Conservation (phyloP, 2,888 invertebrate species). For the Desoria tigrina region DNA sequence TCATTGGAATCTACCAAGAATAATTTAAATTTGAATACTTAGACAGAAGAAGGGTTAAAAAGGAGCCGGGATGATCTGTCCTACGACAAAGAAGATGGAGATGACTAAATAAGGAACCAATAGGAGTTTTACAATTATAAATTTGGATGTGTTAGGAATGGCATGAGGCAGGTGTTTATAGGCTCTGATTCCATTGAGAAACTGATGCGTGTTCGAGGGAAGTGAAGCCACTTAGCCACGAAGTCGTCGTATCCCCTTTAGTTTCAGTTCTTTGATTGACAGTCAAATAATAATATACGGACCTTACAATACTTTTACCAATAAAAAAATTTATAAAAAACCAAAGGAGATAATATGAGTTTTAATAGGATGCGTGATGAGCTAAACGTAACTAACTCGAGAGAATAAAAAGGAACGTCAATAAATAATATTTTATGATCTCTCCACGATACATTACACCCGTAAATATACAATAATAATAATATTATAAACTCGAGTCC, state of each 20-base stretch:
- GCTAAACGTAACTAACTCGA: constrained; percentile 20
- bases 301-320: not conserved
- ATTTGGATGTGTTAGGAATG: constrained; percentile 13
- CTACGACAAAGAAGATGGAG: constrained; percentile 1
- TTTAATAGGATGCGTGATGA: constrained; percentile 24
- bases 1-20: no score
- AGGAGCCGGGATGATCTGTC: no score
- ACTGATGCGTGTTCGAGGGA: constrained; percentile 14
- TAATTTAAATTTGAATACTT: no score
- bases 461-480: no score
- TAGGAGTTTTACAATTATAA: constrained; percentile 15
- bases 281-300: constrained; percentile 34
- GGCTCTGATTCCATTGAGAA: constrained; percentile 7
- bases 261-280: constrained; percentile 28
- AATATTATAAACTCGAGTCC: constrained; percentile 10
- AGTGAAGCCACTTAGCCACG: constrained; percentile 15
- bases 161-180: constrained; percentile 20
- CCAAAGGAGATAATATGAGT: constrained; percentile 20
- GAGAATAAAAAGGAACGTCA: constrained; percentile 25
- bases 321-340: constrained; percentile 14
- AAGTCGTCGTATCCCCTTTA: constrained; percentile 1
- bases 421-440: constrained; percentile 39
- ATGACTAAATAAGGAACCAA: constrained; percentile 22
- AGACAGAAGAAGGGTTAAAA: no score
- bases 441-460: constrained; percentile 22